Base-by-base conservation (phyloP, 2,888 invertebrate genomes). In the Erebia epiphron region DNA sequence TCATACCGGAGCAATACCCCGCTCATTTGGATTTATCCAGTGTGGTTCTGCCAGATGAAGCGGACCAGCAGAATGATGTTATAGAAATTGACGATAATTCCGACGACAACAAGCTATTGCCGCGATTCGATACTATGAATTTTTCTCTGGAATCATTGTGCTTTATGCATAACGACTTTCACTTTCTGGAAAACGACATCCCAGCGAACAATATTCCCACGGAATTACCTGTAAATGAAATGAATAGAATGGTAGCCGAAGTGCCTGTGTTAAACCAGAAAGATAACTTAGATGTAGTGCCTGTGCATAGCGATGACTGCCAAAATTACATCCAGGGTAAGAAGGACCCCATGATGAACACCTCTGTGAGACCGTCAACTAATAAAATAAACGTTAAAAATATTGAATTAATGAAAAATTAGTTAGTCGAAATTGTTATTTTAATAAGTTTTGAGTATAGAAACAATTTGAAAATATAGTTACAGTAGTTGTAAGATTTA, bases 351-450 rank as follows among this genome's bases (percentile, higher is more conserved):
- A 91, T 93, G 87, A 92, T 93, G 91, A 93, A 93, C 72, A 90
- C 90, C 0, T 85, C 90, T 1, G 88, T 90, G 1, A 82, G 90
- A 74, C 86, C 87, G 35, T 84, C 86, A 13, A 89, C 88, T 0
- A 92, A 92, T 76, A 93, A 93, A 77, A 92, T 93, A 67, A 93
- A 92, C 76, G 93, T 93, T 3, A 93, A 93, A 76, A 93, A 93
- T 80, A 93, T 93, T 75, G 93, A 93, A 80, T 80, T 92, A 74
- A 92, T 93, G 93, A 93, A 92, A 75, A 93, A 92, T 79, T 91
- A 77, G 81, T 21, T 54, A 43, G n/a, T 46, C 26, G 13, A 61
- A n/a, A 41, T 18, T 18, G 61, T 46, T 46, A 43, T 21, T 13
- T 46, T 26, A 8, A 10, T 49, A 14, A 13, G 11, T 46, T 49